Base-by-base conservation (phyloP, 2,113 vertebrate genomes). In the Chinchilla lanigera region DNA sequence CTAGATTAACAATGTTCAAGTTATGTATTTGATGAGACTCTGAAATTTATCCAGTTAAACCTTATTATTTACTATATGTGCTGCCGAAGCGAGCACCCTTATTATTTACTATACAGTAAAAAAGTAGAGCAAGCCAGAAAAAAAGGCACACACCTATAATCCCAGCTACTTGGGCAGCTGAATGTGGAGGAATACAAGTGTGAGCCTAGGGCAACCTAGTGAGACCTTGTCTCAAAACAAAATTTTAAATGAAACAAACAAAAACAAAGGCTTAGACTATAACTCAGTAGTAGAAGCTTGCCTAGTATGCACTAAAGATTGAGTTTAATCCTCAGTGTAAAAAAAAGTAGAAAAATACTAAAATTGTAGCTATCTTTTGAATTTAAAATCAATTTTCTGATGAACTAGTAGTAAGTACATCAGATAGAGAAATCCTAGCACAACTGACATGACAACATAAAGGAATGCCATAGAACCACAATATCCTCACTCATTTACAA, bases 1-100 rank as follows among this genome's bases (percentile, higher is more conserved):
- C 17, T 54, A 96, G 69, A 88, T 95, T 71, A 95, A 84, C 28
- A 85, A 63, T 95, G 22, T 54, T 91, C 28, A 81, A 69, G 41
- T 86, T 75, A 89, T 3, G 30, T 24, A 92, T 82, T n/a, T 92
- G 54, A 89, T 81, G 88, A 78, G 33, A 75, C 54, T 50, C 63
- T 82, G n/a, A 96, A 90, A 88, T 63, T 60, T 58, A 78, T 58
- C 71, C 5, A 58, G 0, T 63, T 73, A 80, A 67, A 28, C 94
- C 50, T 83, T 86, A 35, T 84, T 91, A 82, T 54, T 44, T 96
- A 73, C 3, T 52, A 33, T 22, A 38, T n/a, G n/a, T n/a, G n/a
- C n/a, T n/a, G n/a, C n/a, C n/a, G n/a, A n/a, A n/a, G n/a, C n/a
- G n/a, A n/a, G n/a, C n/a, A n/a, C n/a, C 94, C 50, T 83, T 86